These are phyloP conservation scores for Leptoclinus maculatus DNA, from an alignment of 2,797 vertebrate species.

Conservation along the genomic window DNA sequence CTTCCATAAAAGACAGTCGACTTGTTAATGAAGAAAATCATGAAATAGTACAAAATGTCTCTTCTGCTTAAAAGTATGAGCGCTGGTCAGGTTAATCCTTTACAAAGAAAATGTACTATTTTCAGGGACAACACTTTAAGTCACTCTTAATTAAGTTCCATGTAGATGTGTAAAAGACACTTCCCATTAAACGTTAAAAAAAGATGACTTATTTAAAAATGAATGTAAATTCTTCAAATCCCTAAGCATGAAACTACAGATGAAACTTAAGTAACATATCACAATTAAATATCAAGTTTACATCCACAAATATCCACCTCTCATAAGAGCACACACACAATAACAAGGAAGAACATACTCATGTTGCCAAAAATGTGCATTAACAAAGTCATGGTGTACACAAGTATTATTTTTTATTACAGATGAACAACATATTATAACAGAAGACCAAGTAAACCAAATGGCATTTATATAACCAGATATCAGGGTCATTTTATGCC, in stretches of 20 bases:
- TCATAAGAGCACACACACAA: background rate
- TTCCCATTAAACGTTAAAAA: background rate
- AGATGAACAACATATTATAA: slow-evolving; percentile 27
- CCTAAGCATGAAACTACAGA: background rate
- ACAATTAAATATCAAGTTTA: background rate
- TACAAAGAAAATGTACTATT: background rate
- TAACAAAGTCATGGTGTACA: background rate
- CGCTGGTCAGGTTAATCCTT: background rate
- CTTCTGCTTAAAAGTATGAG: background rate
- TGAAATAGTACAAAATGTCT: background rate
- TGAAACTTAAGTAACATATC: background rate
- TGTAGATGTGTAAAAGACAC: background rate
- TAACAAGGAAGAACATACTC: background rate
- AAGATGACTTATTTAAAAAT: background rate
- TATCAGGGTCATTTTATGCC: background rate
- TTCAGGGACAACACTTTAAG: background rate
- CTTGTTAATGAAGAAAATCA: background rate
- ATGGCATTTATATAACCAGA: slow-evolving; percentile 20
- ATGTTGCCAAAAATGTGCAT: background rate
- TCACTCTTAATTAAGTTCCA: background rate
- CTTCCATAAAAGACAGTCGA: too few relatives aligned
- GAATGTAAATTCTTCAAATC: background rate
- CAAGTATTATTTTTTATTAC: slow-evolving; percentile 47
- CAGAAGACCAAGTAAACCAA: slow-evolving; percentile 25
- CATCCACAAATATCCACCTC: background rate